Evolutionary conservation across 2,113 vertebrate species (phyloP).

Genomic region (Craseonycteris thonglongyai): DNA sequence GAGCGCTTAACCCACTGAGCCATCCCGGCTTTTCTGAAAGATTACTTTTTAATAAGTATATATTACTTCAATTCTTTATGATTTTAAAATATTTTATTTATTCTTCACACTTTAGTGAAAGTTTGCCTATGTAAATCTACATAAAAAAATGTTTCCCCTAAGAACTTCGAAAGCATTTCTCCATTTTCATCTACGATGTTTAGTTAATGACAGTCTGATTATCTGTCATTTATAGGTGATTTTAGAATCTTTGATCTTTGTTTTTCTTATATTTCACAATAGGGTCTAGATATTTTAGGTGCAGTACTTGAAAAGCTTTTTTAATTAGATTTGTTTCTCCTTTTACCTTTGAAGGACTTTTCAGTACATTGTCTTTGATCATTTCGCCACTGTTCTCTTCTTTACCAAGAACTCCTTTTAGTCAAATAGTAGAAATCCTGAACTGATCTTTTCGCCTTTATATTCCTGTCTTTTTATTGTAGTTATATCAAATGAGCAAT

Average conservation of each 20-base stretch:
- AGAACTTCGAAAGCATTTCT: background rate
- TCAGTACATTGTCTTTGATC: background rate
- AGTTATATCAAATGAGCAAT: background rate
- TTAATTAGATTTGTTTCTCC: background rate
- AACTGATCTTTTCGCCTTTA: background rate
- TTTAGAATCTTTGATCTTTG: background rate
- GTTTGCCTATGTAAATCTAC: background rate
- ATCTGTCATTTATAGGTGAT: background rate
- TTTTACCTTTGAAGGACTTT: background rate
- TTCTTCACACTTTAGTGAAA: background rate
- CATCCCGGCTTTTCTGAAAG: too few species aligned
- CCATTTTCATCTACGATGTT: background rate
- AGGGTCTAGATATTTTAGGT: background rate
- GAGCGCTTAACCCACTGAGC: too few species aligned
- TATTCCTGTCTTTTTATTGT: background rate
- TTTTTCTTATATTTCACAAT: background rate
- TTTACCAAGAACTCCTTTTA: background rate
- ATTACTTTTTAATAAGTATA: background rate
- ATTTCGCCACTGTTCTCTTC: background rate
- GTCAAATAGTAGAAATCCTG: background rate
- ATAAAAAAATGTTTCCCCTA: background rate
- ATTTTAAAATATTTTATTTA: slow-evolving; percentile 7
- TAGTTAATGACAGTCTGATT: background rate
- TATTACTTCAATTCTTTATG: background rate
- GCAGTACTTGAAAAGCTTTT: background rate